These are phyloP conservation scores for Rhineura floridana DNA, from an alignment of 2,113 vertebrate species.

Conservation along the genomic window DNA sequence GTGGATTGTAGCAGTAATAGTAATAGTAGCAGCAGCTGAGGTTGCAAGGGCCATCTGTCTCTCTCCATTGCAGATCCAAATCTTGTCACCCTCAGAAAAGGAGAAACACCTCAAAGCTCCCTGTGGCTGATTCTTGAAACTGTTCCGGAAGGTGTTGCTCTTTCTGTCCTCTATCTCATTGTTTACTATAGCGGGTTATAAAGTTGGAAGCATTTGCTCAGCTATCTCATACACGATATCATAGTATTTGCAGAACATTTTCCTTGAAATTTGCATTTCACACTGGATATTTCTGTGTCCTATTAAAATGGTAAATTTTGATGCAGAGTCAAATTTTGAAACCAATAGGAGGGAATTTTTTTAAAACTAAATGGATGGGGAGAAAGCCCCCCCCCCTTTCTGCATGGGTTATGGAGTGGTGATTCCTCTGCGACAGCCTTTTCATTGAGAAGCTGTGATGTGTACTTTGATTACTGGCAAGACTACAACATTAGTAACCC, in stretches of 20 bases:
- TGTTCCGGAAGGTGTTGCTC: not conserved
- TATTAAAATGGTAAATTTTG: not conserved
- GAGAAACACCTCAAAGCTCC: not conserved
- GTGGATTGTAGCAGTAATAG: not conserved
- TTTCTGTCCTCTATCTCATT: not conserved
- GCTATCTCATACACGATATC: not conserved
- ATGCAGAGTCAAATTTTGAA: not conserved
- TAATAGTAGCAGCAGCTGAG: not conserved
- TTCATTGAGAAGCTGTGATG: not conserved
- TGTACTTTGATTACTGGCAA: not conserved
- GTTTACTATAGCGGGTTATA: not conserved
- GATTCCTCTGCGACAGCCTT: too few relatives aligned
- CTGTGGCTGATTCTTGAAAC: not conserved
- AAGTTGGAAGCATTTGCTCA: not conserved
- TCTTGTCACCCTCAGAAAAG: not conserved
- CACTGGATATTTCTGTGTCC: not conserved
- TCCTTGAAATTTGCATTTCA: not conserved
- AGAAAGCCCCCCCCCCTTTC: too few relatives aligned
- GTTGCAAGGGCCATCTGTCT: accelerated
- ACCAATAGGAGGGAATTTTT: too few relatives aligned
- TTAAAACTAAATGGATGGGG: too few relatives aligned
- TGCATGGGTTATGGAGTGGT: too few relatives aligned
- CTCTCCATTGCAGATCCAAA: accelerated
- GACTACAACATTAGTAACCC: not conserved
- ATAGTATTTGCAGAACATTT: conserved; percentile 33